Evolutionary conservation across 2,888 invertebrate genomes (phyloP).

Genomic region (Folsomia manolachei): DNA sequence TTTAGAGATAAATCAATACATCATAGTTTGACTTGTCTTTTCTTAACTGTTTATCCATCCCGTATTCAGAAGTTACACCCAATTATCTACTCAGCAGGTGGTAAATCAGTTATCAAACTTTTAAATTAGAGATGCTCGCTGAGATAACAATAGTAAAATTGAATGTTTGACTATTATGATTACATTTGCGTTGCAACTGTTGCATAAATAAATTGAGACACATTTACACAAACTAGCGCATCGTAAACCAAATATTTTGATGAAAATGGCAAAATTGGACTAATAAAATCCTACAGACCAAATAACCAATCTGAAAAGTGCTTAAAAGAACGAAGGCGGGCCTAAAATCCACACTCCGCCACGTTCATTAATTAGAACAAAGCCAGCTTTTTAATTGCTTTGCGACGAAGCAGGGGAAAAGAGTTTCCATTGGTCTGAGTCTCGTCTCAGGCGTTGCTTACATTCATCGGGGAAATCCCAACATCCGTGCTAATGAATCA

Average conservation of each 20-base stretch:
- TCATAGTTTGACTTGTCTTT: background rate
- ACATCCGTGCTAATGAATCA: conserved; percentile 26
- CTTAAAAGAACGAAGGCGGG: conserved; percentile 19
- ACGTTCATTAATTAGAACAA: conserved; percentile 41
- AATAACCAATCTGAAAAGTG: conserved; percentile 19
- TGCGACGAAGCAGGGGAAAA: conserved; percentile 47
- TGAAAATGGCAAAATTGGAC: background rate
- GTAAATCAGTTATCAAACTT: background rate
- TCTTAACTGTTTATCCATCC: background rate
- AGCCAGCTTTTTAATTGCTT: conserved; percentile 48
- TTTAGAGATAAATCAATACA: background rate
- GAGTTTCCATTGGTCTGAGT: conserved; percentile 42
- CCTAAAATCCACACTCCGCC: background rate
- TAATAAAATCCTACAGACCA: background rate
- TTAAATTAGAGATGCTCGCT: background rate
- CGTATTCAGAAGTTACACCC: background rate
- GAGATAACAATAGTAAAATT: background rate
- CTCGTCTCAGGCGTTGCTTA: conserved; percentile 41
- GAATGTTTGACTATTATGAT: no score
- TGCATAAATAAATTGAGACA: no score
- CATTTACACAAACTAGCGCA: background rate
- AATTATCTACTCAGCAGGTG: background rate
- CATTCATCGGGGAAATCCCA: conserved; percentile 19
- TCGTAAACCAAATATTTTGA: background rate
- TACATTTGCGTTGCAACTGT: no score